These are phyloP conservation scores for Cryptus armator DNA, from an alignment of 2,888 invertebrate species.

Conservation along the genomic window DNA sequence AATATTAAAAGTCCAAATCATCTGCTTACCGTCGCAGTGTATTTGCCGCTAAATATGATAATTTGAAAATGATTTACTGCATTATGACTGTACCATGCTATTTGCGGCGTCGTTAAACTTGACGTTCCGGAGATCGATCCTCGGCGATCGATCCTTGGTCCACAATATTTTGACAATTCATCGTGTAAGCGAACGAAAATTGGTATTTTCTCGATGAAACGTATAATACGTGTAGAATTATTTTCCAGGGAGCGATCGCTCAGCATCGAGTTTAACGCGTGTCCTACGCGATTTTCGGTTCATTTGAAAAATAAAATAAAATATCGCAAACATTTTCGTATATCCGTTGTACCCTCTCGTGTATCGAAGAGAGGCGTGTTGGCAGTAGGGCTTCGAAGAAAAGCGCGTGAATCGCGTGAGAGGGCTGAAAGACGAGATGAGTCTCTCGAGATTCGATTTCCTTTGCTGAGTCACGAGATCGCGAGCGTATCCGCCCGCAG, in stretches of 20 bases:
- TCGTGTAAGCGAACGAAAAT: constrained; percentile 26
- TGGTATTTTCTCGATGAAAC: constrained; percentile 14
- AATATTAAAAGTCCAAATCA: constrained; percentile 28
- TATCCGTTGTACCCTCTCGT: constrained; percentile 37
- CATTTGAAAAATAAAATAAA: constrained; percentile 35
- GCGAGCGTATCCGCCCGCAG: constrained; percentile 72
- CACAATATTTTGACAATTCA: constrained; percentile 75
- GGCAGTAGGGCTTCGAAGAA: constrained; percentile 72
- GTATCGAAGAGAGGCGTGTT: constrained; percentile 27
- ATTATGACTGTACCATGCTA: constrained; percentile 4
- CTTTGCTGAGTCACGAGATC: constrained; percentile 82
- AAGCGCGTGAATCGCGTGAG: constrained; percentile 64
- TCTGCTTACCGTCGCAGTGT: not conserved
- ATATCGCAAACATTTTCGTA: constrained; percentile 71
- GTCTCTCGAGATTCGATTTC: constrained; percentile 80
- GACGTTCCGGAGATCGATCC: constrained; percentile 67
- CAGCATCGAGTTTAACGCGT: constrained; percentile 65
- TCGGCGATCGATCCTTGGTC: constrained; percentile 61
- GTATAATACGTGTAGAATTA: constrained; percentile 61
- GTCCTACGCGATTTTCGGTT: constrained; percentile 43
- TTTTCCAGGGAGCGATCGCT: constrained; percentile 71
- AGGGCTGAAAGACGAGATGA: constrained; percentile 74
- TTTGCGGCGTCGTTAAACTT: constrained; percentile 26
- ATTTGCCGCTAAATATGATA: constrained; percentile 3
- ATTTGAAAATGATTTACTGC: constrained; percentile 25